Conservation (phyloP, 2,888 invertebrate genomes). For the Dorcus parallelipipedus region DNA sequence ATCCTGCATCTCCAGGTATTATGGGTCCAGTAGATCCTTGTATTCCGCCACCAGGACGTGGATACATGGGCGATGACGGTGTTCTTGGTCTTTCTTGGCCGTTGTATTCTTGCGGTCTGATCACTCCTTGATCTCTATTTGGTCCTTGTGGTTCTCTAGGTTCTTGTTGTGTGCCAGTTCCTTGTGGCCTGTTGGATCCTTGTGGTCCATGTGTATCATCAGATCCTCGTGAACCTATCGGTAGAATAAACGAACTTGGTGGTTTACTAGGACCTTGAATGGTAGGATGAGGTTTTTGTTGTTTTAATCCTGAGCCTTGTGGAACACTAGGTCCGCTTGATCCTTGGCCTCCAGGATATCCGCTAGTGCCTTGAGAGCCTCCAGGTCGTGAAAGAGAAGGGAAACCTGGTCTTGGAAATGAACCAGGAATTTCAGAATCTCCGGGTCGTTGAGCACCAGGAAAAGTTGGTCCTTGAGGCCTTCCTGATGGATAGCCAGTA, state of each 20-base stretch:
- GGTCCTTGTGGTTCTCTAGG: constrained; percentile 18
- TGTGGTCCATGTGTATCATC: not conserved
- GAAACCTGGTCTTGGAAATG: constrained; percentile 5
- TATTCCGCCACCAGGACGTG: constrained; percentile 24
- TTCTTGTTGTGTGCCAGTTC: constrained; percentile 1
- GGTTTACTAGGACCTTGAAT: too few relatives aligned
- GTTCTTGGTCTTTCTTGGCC: not conserved
- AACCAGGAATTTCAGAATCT: constrained; percentile 13
- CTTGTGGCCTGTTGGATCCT: not conserved
- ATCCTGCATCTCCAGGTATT: constrained; percentile 14
- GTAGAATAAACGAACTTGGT: too few relatives aligned
- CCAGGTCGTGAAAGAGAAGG: not conserved
- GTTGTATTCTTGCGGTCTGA: not conserved
- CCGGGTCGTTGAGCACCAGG: constrained; percentile 5
- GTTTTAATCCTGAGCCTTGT: too few relatives aligned
- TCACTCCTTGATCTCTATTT: constrained; percentile 9
- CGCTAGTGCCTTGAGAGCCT: constrained; percentile 3
- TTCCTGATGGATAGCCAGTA: constrained; percentile 12
- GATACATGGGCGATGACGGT: constrained; percentile 1
- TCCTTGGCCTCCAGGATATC: constrained; percentile 5
- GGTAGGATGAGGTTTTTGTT: too few relatives aligned
- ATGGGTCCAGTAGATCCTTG: constrained; percentile 13
- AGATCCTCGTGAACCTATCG: too few relatives aligned
- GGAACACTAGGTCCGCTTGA: too few relatives aligned
- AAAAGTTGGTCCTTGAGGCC: constrained; percentile 23